Evolutionary conservation across 2,113 vertebrate species (phyloP).

Genomic region (Morone chrysops): DNA sequence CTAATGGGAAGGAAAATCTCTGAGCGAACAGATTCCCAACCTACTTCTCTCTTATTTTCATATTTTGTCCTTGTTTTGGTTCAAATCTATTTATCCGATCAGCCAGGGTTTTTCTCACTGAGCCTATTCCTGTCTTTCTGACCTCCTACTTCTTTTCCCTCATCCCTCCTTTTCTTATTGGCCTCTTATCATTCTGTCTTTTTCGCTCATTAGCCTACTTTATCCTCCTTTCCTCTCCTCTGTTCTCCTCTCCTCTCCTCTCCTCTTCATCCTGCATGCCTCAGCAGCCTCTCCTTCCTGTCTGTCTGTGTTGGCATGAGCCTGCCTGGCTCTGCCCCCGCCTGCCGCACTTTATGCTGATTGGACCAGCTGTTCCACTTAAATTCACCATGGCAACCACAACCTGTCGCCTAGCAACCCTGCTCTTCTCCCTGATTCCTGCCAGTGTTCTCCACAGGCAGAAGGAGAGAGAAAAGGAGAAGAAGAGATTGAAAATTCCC

Average conservation of each 20-base stretch:
- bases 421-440: conserved; percentile 87
- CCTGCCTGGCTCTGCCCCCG: conserved; percentile 89
- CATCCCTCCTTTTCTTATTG: conserved; percentile 44
- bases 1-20: conserved; percentile 41
- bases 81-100: conserved; percentile 30
- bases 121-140: conserved; percentile 46
- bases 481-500: conserved; percentile 87
- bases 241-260: conserved; percentile 57
- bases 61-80: conserved; percentile 13
- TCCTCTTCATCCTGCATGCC: conserved; percentile 83
- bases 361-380: conserved; percentile 96
- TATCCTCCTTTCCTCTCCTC: conserved; percentile 11
- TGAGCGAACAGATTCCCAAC: conserved; percentile 14
- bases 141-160: conserved; percentile 32
- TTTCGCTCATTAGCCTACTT: conserved; percentile 55
- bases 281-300: conserved; percentile 89
- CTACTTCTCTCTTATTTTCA: conserved; percentile 19
- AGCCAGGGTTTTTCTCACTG: conserved; percentile 4
- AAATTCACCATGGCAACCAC: conserved; percentile 98
- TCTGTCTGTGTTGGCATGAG: conserved; percentile 89
- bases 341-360: conserved; percentile 91
- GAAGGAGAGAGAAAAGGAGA: conserved; percentile 79
- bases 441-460: conserved; percentile 92
- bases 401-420: conserved; percentile 95
- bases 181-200: conserved; percentile 26